Base-by-base conservation (phyloP, 2,113 vertebrate genomes). In the Hyaena hyaena region DNA sequence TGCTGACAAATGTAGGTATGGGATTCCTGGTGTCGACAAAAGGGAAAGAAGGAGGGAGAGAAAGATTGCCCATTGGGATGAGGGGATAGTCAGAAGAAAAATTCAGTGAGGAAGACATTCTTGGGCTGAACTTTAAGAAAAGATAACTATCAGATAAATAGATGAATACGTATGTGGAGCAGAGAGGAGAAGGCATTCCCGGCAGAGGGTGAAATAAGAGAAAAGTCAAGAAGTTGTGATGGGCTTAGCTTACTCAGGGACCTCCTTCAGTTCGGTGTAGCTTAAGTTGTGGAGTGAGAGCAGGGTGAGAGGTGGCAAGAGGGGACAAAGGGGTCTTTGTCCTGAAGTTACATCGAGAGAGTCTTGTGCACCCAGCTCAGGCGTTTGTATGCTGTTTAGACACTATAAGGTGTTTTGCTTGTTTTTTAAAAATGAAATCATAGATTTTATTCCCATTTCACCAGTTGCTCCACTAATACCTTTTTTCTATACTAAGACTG, bases 261-360 rank as follows among this genome's bases (percentile, higher is more conserved):
- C 19, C 2, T 43, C 4, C 0, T 10, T 39, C 35, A 1, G 10
- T 53, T 31, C 50, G 33, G 55, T 65, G 7, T 4, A n/a, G 23
- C 28, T 77, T 82, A 45, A 53, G 24, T 33, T 71, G 7, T 16
- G 58, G 58, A 21, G 19, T 23, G n/a, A 80, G 35, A 31, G 9
- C 4, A 4, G 10, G 0, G 1, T 10, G 26, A 4, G 1, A 85
- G 31, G 19, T 33, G 63, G 31, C 26, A 10, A 48, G 43, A 69
- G 12, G 55, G 45, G 74, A 28, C 21, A 0, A 33, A 50, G 55
- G 73, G 65, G 4, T 5, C 6, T 35, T 12, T 31, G 23, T 39
- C 39, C 39, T 39, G 39, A 39, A n/a, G 10, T 28, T 26, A 23
- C 17, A 2, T 0, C 9, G 45, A 65, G 53, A 65, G 39, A 4